Percentiles rank a stretch among this genome's conserved stretches.
Conservation (phyloP, 2,888 invertebrate species). For the Hemaris fuciformis region DNA sequence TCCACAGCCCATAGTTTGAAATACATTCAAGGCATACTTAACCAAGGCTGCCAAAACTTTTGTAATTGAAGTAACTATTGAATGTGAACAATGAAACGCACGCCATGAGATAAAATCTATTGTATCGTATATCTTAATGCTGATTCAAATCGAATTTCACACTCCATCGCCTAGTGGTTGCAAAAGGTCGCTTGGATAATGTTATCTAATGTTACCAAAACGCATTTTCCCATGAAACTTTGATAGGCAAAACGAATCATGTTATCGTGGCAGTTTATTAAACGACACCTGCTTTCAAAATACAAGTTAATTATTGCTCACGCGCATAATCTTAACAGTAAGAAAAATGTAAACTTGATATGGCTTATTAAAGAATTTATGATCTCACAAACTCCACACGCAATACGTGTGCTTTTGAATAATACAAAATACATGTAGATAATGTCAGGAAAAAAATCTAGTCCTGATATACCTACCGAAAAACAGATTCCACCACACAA, state of each 20-base stretch:
- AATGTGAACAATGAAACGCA: constrained; percentile 17
- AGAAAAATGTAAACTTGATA: too few relatives aligned
- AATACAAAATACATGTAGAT: too few relatives aligned
- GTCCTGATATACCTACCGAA: not conserved
- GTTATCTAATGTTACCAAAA: not conserved
- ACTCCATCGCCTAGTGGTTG: not conserved
- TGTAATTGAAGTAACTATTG: constrained; percentile 13
- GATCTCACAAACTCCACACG: too few relatives aligned
- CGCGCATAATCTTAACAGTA: too few relatives aligned
- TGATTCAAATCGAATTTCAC: constrained; percentile 33
- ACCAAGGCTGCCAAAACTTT: not conserved
- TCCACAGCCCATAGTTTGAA: not conserved
- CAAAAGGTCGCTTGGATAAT: not conserved
- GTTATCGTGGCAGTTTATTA: not conserved
- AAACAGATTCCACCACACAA: not conserved
- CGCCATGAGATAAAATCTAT: constrained; percentile 27
- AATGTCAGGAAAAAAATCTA: too few relatives aligned
- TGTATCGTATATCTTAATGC: constrained; percentile 26
- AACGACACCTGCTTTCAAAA: not conserved
- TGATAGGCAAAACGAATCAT: not conserved
- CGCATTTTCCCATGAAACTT: not conserved
- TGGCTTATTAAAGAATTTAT: too few relatives aligned
- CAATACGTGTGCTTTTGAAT: too few relatives aligned
- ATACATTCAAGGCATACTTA: not conserved
- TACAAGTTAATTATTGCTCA: too few relatives aligned